These are phyloP conservation scores for Callionymus lyra DNA, from an alignment of 2,113 vertebrate species.

Conservation along the genomic window DNA sequence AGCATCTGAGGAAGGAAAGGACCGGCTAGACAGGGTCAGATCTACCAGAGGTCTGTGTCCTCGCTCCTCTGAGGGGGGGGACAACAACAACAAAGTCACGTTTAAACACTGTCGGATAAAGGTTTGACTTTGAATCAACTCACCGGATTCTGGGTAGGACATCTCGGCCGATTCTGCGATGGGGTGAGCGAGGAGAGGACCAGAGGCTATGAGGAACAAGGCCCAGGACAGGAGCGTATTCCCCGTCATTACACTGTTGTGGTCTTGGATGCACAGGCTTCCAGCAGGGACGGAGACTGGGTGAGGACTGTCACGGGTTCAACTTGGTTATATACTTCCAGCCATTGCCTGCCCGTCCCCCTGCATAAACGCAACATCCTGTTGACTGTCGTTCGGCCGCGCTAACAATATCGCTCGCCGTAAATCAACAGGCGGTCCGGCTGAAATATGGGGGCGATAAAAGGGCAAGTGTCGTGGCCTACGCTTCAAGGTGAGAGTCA, in stretches of 20 bases:
- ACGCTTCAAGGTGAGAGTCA: conserved; percentile 28
- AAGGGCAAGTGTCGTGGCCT: conserved; percentile 24
- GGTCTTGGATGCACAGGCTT: conserved; percentile 16
- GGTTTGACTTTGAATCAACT: conserved; percentile 16
- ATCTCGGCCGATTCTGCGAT: conserved; percentile 60
- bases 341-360: conserved; percentile 9
- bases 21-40: conserved; percentile 47
- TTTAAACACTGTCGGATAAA: neutral
- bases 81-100: neutral
- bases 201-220: conserved; percentile 52
- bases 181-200: conserved; percentile 55
- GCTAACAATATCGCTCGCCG: conserved; percentile 17
- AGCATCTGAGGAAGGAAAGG: conserved; percentile 43
- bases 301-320: conserved; percentile 11
- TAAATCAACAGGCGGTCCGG: conserved; percentile 51
- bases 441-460: conserved; percentile 53
- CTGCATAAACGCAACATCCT: conserved; percentile 1
- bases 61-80: conserved; percentile 40
- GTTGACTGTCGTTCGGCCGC: conserved; percentile 7
- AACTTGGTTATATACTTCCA: conserved; percentile 51
- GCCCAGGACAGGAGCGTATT: conserved; percentile 54
- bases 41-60: conserved; percentile 41
- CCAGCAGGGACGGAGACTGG: conserved; percentile 29
- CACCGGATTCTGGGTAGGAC: conserved; percentile 55
- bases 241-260: conserved; percentile 44